Evolutionary conservation across 1,140 invertebrate genomes (phyloP).

Genomic region (Dryas iulia): DNA sequence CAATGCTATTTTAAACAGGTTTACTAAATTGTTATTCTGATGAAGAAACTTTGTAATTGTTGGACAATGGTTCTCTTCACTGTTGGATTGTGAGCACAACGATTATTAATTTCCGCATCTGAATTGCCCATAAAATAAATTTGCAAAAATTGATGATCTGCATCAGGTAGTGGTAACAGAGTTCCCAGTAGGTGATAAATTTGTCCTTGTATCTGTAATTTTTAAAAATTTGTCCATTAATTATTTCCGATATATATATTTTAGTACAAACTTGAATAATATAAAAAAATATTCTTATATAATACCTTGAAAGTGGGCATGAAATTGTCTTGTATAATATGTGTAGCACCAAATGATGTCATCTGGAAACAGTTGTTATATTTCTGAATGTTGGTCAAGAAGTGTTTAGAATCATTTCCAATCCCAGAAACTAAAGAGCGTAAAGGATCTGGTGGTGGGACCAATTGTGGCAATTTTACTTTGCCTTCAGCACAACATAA

Average conservation of each 20-base stretch:
- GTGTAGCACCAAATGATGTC: slow-evolving; percentile 59
- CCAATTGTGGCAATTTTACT: slow-evolving; percentile 46
- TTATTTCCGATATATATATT: too few species aligned
- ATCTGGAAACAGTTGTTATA: slow-evolving; percentile 49
- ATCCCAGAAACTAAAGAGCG: too few species aligned
- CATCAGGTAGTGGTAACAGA: too few species aligned
- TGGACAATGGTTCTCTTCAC: neutral
- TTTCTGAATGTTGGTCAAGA: neutral
- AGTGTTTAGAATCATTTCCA: too few species aligned
- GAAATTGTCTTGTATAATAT: slow-evolving; percentile 27
- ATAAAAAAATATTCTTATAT: too few species aligned
- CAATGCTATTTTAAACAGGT: slow-evolving; percentile 9
- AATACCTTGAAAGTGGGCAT: slow-evolving; percentile 36
- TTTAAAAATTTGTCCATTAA: slow-evolving; percentile 2
- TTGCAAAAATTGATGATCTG: neutral
- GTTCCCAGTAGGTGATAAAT: too few species aligned
- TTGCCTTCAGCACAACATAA: slow-evolving; percentile 61
- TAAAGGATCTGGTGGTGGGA: slow-evolving; percentile 38
- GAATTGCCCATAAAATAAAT: slow-evolving; percentile 28
- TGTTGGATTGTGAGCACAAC: too few species aligned
- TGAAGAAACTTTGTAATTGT: slow-evolving; percentile 40
- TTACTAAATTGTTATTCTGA: slow-evolving; percentile 3
- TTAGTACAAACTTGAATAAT: too few species aligned
- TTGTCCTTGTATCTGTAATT: slow-evolving; percentile 6
- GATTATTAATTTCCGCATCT: slow-evolving; percentile 5